Conservation (phyloP, 2,888 invertebrate species). For the Cephus runcator region DNA sequence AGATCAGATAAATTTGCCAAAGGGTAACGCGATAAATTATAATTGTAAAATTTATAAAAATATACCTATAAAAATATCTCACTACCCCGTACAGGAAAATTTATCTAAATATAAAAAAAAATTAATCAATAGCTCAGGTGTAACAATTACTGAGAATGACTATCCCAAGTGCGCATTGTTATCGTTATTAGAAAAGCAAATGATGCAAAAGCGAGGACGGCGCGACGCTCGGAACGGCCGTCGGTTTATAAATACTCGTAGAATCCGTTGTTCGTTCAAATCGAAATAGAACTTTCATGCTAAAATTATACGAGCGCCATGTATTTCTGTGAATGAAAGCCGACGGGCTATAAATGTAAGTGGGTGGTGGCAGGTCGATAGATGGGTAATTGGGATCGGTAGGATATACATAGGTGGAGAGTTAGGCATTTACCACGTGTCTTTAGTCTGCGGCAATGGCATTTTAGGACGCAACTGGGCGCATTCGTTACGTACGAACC, state of each 20-base stretch:
- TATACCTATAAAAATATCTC: no score
- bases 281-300: constrained; percentile 13
- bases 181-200: not conserved
- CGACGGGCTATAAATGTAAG: not conserved
- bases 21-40: not conserved
- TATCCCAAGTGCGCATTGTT: not conserved
- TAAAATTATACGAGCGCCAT: constrained; percentile 22
- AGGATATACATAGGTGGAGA: not conserved
- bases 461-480: constrained; percentile 31
- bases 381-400: not conserved
- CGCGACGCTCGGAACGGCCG: not conserved
- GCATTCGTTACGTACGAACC: constrained; percentile 26
- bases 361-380: not conserved
- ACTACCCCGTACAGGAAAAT: no score
- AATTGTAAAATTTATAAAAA: no score
- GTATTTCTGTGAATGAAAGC: constrained; percentile 5
- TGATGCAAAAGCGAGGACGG: not conserved
- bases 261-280: not conserved
- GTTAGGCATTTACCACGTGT: not conserved
- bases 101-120: no score
- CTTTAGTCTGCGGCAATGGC: constrained; percentile 30
- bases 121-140: not conserved
- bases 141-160: not conserved
- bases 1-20: no score
- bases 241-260: not conserved